phyloP scores from a whole-genome alignment of 2,888 invertebrate genomes.

The Aleiodes leptofemur region DNA sequence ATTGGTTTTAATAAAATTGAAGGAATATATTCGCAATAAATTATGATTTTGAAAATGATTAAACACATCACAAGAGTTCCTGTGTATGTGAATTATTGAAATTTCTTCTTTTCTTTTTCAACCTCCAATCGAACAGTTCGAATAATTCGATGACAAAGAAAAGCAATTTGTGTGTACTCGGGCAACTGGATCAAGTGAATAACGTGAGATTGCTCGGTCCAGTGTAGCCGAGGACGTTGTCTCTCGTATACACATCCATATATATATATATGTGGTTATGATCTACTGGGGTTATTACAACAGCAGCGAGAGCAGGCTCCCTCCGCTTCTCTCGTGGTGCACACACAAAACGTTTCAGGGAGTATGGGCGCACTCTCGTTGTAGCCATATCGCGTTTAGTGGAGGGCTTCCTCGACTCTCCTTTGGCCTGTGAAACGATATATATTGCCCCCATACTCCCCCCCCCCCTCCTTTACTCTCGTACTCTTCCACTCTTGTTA shows the following conservation, averaged over 20 bases:
- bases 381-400: conserved; percentile 31
- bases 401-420: conserved; percentile 50
- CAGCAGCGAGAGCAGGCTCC: conserved; percentile 60
- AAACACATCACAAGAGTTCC: too few relatives aligned
- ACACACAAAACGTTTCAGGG: conserved; percentile 57
- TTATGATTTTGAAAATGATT: neutral
- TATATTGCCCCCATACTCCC: conserved; percentile 48
- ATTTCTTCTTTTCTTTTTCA: neutral
- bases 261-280: conserved; percentile 56
- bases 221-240: conserved; percentile 27
- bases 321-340: conserved; percentile 55
- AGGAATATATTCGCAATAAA: conserved; percentile 8
- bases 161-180: conserved; percentile 39
- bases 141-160: conserved; percentile 13
- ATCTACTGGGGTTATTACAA: conserved; percentile 71
- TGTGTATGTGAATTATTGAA: too few relatives aligned
- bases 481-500: neutral
- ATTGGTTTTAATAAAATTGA: neutral
- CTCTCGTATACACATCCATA: conserved; percentile 29
- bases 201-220: conserved; percentile 53
- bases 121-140: neutral
- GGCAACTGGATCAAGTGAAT: conserved; percentile 51
- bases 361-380: conserved; percentile 53
- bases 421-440: conserved; percentile 64
- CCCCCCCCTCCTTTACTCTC: neutral